phyloP scores from a whole-genome alignment of 2,113 vertebrate genomes.

The Oplegnathus fasciatus region DNA sequence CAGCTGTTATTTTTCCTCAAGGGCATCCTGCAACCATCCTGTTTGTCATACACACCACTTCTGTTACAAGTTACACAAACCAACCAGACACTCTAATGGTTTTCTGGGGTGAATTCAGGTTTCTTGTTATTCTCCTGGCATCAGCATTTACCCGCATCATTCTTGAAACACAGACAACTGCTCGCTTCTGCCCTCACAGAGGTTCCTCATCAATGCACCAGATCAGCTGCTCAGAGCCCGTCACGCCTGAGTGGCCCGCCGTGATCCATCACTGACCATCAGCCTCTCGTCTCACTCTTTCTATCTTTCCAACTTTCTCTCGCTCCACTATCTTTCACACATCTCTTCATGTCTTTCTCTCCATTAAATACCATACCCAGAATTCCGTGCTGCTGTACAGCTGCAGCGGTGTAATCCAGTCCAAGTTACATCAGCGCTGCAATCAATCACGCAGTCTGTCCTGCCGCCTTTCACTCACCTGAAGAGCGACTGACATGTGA shows the following conservation, averaged over 20 bases:
- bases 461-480: constrained; percentile 44
- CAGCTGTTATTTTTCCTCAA: constrained; percentile 23
- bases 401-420: constrained; percentile 57
- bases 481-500: constrained; percentile 36
- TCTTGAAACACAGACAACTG: constrained; percentile 15
- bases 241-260: constrained; percentile 68
- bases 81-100: background rate
- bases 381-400: constrained; percentile 54
- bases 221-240: constrained; percentile 56
- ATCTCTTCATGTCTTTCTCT: constrained; percentile 22
- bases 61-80: constrained; percentile 26
- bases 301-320: constrained; percentile 26
- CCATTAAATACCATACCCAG: constrained; percentile 54
- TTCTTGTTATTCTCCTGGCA: constrained; percentile 29
- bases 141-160: constrained; percentile 19
- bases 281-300: constrained; percentile 22
- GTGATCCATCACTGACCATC: constrained; percentile 65
- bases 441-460: constrained; percentile 75
- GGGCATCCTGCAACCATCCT: constrained; percentile 18
- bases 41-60: constrained; percentile 26
- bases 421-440: constrained; percentile 71
- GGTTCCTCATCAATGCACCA: constrained; percentile 43
- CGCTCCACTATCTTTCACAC: constrained; percentile 1
- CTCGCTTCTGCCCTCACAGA: constrained; percentile 18
- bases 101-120: constrained; percentile 6